A percentile compares a stretch with the other conserved stretches of the same genome.
These are phyloP conservation scores for Mesoligia furuncula DNA, from an alignment of 2,888 invertebrate genomes.

Conservation along the genomic window DNA sequence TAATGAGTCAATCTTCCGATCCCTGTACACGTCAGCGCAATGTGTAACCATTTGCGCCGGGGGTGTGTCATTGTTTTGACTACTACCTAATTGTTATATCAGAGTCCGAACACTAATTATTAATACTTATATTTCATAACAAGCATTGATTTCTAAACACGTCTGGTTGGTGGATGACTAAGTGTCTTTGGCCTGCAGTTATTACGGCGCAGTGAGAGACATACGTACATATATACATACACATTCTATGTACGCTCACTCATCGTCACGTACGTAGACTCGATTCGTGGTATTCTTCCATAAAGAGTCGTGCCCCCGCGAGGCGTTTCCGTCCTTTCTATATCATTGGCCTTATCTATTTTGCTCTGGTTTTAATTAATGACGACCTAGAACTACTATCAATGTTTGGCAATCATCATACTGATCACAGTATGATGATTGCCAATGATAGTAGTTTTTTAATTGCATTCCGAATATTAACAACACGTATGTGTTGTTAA, in stretches of 20 bases:
- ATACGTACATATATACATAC: background rate
- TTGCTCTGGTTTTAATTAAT: constrained; percentile 46
- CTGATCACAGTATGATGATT: too few relatives aligned
- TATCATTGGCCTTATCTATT: constrained; percentile 47
- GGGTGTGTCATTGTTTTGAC: constrained; percentile 81
- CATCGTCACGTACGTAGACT: constrained; percentile 37
- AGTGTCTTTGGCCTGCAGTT: constrained; percentile 43
- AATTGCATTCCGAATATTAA: too few relatives aligned
- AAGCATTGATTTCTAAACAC: constrained; percentile 61
- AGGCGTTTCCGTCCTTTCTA: constrained; percentile 30
- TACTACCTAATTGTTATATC: constrained; percentile 64
- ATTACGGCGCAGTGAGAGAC: constrained; percentile 36
- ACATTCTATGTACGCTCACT: constrained; percentile 9
- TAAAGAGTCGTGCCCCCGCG: constrained; percentile 41
- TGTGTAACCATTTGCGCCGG: constrained; percentile 59
- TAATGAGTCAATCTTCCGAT: constrained; percentile 68
- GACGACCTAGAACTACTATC: constrained; percentile 28
- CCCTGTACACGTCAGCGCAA: constrained; percentile 66
- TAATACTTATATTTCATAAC: constrained; percentile 66
- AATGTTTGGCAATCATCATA: constrained; percentile 2
- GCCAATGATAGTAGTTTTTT: too few relatives aligned
- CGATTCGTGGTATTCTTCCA: constrained; percentile 52
- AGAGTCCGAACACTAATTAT: constrained; percentile 58
- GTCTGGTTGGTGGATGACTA: constrained; percentile 59
- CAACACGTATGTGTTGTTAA: constrained; percentile 9